Conservation (phyloP, 2,113 vertebrate genomes). For the Loxodonta africana region DNA sequence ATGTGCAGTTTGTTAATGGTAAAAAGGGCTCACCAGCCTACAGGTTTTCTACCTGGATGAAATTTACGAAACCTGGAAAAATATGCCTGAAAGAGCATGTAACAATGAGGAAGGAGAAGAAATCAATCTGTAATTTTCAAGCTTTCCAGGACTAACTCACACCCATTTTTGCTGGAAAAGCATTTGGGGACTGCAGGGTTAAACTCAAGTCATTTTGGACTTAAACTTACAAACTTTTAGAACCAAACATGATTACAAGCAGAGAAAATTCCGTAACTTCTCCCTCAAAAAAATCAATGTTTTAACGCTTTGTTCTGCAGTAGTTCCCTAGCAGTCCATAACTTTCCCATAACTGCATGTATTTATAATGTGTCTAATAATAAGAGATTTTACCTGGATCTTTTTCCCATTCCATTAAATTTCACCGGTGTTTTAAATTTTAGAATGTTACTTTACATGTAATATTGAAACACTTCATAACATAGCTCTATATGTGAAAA, state of each 20-base stretch:
- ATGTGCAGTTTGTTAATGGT: not conserved
- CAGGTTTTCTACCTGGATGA: not conserved
- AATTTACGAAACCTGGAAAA: slow-evolving; percentile 32
- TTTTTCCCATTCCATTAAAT: not conserved
- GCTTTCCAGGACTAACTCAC: not conserved
- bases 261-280: slow-evolving; percentile 13
- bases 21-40: not conserved
- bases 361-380: not conserved
- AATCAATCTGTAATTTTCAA: not conserved
- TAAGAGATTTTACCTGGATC: not conserved
- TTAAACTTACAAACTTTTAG: slow-evolving; percentile 17
- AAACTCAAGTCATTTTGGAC: not conserved
- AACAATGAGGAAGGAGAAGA: not conserved
- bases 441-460: not conserved
- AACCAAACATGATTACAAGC: not conserved
- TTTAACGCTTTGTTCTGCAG: not conserved
- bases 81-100: not conserved
- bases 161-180: not conserved
- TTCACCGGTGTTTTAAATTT: not conserved
- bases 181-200: not conserved
- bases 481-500: not conserved
- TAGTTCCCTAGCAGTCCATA: not conserved
- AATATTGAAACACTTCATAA: not conserved
- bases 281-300: not conserved
- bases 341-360: not conserved